Percentiles rank a stretch among this genome's conserved stretches.
Evolutionary conservation across 1,140 invertebrate species (phyloP).

Genomic region (Aphelinus certus): DNA sequence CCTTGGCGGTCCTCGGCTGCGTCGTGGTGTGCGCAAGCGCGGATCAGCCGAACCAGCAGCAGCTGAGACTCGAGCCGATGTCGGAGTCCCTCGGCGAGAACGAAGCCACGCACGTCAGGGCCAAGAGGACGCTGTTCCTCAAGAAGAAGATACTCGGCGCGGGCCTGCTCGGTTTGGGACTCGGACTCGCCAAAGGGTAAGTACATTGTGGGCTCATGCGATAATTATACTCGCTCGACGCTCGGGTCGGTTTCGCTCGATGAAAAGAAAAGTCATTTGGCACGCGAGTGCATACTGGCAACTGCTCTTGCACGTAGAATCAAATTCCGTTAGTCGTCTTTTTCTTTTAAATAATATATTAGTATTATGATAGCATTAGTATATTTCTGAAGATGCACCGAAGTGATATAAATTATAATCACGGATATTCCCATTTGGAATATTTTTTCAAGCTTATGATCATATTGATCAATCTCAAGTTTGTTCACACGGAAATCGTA

Average conservation of each 20-base stretch:
- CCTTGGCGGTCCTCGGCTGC: slow-evolving; percentile 42
- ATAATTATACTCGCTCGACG: not conserved
- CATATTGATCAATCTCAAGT: no score
- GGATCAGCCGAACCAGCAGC: slow-evolving; percentile 37
- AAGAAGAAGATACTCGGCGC: slow-evolving; percentile 58
- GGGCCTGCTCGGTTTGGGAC: slow-evolving; percentile 58
- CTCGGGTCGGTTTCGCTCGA: not conserved
- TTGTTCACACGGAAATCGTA: no score
- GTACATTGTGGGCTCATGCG: slow-evolving; percentile 6
- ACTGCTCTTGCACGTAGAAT: no score
- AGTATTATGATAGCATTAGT: no score
- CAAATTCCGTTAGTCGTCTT: no score
- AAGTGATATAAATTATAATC: no score
- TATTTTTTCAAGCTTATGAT: no score
- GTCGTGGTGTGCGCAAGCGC: slow-evolving; percentile 39
- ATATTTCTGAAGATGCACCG: no score
- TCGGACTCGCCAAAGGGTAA: slow-evolving; percentile 59
- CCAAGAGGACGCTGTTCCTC: slow-evolving; percentile 56
- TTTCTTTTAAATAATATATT: no score
- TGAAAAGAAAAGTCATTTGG: no score
- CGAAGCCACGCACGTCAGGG: slow-evolving; percentile 40
- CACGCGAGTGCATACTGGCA: no score
- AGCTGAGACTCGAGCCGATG: slow-evolving; percentile 26
- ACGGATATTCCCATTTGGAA: no score
- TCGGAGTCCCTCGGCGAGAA: not conserved